Conservation (phyloP, 2,797 vertebrate genomes). For the Gymnoscopelus microlampas region DNA sequence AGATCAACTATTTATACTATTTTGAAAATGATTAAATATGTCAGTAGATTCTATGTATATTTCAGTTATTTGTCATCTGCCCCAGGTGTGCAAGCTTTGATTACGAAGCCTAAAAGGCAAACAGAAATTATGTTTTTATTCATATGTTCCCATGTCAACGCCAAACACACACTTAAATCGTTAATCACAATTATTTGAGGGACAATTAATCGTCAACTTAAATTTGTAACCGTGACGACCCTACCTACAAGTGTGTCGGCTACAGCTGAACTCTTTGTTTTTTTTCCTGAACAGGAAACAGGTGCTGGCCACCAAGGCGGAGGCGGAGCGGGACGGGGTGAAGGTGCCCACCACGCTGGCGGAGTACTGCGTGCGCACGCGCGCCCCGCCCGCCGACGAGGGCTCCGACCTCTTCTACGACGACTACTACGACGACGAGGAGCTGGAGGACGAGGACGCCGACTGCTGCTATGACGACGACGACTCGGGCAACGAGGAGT, state of each 20-base stretch:
- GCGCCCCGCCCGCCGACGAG: slow-evolving; percentile 86
- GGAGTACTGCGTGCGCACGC: slow-evolving; percentile 92
- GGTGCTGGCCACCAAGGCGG: slow-evolving; percentile 90
- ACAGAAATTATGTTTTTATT: no score
- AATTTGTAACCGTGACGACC: no score
- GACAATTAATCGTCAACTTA: no score
- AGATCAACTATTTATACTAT: no score
- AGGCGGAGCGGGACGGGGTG: slow-evolving; percentile 90
- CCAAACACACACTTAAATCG: no score
- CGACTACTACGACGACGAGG: slow-evolving; percentile 91
- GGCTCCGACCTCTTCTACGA: slow-evolving; percentile 94
- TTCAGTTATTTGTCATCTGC: no score
- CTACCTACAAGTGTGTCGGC: slow-evolving; percentile 1
- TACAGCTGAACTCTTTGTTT: not conserved
- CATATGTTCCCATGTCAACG: no score
- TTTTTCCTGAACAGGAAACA: slow-evolving; percentile 83
- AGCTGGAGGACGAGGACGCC: slow-evolving; percentile 83
- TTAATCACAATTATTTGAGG: no score
- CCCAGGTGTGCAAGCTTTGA: no score
- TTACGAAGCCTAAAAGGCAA: no score
- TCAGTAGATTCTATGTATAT: no score
- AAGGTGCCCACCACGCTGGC: slow-evolving; percentile 94
- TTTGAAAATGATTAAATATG: no score
- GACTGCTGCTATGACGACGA: slow-evolving; percentile 90
- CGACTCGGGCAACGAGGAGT: slow-evolving; percentile 92